These are phyloP conservation scores for Epinephelus lanceolatus DNA, from an alignment of 2,113 vertebrate species.

Conservation along the genomic window DNA sequence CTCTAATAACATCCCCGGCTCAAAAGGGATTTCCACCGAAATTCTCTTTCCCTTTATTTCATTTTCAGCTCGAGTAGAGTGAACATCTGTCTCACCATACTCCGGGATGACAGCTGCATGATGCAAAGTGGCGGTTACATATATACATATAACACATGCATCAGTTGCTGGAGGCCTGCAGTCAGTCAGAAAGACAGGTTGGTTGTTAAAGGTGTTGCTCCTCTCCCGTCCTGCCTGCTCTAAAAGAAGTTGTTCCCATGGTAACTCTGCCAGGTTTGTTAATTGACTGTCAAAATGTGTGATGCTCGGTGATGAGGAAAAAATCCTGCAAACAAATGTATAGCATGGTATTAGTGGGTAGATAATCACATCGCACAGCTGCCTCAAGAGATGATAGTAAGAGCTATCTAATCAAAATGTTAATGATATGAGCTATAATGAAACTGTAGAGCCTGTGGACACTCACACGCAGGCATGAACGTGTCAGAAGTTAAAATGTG, in stretches of 20 bases:
- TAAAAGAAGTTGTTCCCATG: slow-evolving; percentile 74
- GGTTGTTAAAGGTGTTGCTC: slow-evolving; percentile 38
- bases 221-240: slow-evolving; percentile 15
- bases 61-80: slow-evolving; percentile 41
- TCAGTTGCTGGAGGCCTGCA: slow-evolving; percentile 20
- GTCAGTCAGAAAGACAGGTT: slow-evolving; percentile 27
- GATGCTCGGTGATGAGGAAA: slow-evolving; percentile 29
- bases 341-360: slow-evolving; percentile 1
- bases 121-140: slow-evolving; percentile 26
- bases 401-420: slow-evolving; percentile 48
- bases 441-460: slow-evolving; percentile 49
- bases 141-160: slow-evolving; percentile 9
- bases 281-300: slow-evolving; percentile 66
- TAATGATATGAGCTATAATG: slow-evolving; percentile 46
- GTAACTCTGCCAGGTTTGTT: slow-evolving; percentile 58
- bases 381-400: slow-evolving; percentile 27
- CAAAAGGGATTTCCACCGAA: slow-evolving; percentile 43
- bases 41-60: slow-evolving; percentile 23
- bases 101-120: slow-evolving; percentile 29
- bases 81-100: slow-evolving; percentile 46
- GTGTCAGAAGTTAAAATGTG: slow-evolving; percentile 41
- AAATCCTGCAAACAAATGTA: slow-evolving; percentile 51
- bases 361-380: slow-evolving; percentile 47
- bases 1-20: slow-evolving; percentile 8
- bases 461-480: neutral